Evolutionary conservation across 1,140 invertebrate species (phyloP), one percentile per base, ranked within the genome.

Genomic region (Caerostris darwini): DNA sequence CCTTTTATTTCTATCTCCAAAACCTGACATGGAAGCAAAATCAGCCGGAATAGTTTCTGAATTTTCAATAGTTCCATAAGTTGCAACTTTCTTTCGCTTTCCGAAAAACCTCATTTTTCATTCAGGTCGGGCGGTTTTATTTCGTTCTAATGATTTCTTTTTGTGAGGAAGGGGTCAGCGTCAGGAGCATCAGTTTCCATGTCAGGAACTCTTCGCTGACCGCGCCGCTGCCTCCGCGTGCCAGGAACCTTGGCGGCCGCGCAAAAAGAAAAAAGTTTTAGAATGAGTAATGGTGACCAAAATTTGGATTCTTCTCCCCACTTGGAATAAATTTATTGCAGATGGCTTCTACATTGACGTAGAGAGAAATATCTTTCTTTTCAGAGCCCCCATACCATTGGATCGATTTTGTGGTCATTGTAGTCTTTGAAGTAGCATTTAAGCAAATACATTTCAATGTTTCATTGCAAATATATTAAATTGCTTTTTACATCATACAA

Each of bases 131-230:
- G 71, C 71, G 50, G 19, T 77, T 77, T 77, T 77, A 77, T 50
- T 77, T 77, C 71, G 19, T 77, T 77, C 71, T 77, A 77, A 77
- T 77, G 71, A 77, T 77, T 77, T 77, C 71, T 77, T 77, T 71
- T 77, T 53, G 50, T 12, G 71, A 77, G 53, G 71, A 50, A 77
- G 53, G 14, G 71, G 71, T 50, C 19, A 50, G 71, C 71, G 71
- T 77, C 71, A 77, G 34, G 53, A 77, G 71, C 71, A 77, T 77
- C 71, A 77, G 71, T 50, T 77, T 77, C 71, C 71, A 77, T 77
- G 71, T 77, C 71, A 53, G 71, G 71, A 77, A 77, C 34, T 77
- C 71, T 34, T 19, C 19, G 34, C 71, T 77, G 71, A 77, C 71
- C 71, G 61, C 61, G 61, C 34, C 19, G 34, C 71, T 77, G 71